Base-by-base conservation (phyloP, 2,113 vertebrate species). In the Otolemur garnettii region DNA sequence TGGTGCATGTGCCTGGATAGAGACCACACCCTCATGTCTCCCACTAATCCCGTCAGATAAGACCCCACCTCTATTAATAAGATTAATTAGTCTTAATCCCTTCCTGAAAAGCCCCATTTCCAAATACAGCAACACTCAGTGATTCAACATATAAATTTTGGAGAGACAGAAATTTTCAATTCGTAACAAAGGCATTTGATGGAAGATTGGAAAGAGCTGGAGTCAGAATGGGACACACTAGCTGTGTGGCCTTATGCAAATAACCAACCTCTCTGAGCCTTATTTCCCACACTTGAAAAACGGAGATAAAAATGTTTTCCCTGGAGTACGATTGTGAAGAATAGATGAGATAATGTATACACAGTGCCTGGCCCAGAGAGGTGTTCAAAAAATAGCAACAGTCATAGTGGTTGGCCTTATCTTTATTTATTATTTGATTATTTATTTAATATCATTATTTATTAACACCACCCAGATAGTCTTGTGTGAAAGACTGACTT, bases 261-360 rank as follows among this genome's bases (percentile, higher is more conserved):
- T 57, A 24, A 4, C 10, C 30, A 66, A 62, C 28, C 22, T 64
- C 95, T 64, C 79, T 71, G 38, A 83, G 60, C 8, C 42, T 78
- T 64, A 5, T 35, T 77, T 30, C 79, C 57, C 71, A 33, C 35
- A 21, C 55, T 35, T 64, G 28, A 57, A 79, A 79, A 79, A 17
- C 22, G 21, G 22, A 2, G 9, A 9, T 35, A 33, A 5, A 28
- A 64, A 18, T 21, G 28, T 17, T 18, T 71, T 53, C 18, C 57
- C 38, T 0, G 4, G 38, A n/a, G 21, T 21, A 38, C 57, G 38
- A 30, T 3, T 53, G 11, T 12, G 18, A 35, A 33, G 38, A 64
- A 26, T 1, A 30, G 7, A 2, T 4, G 15, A 38, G 24, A 28
- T 3, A 9, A 45, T 0, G 11, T 7, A 3, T 0, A 0, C 62